Conservation (phyloP, 2,113 vertebrate species). For the Delphinapterus leucas region DNA sequence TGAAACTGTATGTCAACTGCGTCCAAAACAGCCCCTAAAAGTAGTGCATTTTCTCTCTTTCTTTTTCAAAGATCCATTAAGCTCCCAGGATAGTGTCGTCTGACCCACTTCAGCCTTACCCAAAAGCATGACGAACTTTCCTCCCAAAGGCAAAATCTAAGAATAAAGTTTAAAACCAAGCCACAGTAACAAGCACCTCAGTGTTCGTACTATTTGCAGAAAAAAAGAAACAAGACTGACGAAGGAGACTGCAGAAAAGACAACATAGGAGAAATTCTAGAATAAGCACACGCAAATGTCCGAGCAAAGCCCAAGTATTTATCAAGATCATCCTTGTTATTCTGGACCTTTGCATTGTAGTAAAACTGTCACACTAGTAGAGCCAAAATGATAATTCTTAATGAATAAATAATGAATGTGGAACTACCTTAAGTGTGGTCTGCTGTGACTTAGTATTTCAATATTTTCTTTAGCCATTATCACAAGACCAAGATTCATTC, state of each 20-base stretch:
- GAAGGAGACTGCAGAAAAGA: neutral
- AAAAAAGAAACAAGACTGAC: neutral
- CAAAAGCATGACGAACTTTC: neutral
- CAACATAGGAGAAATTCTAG: neutral
- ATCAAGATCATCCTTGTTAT: neutral
- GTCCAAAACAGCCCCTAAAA: neutral
- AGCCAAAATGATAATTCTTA: constrained; percentile 31
- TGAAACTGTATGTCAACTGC: neutral
- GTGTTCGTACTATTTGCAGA: neutral
- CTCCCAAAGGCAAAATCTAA: constrained; percentile 10
- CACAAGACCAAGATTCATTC: neutral
- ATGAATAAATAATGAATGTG: neutral
- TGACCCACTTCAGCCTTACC: neutral
- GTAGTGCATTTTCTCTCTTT: neutral
- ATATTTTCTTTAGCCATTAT: neutral
- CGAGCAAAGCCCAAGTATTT: neutral
- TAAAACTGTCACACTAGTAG: neutral
- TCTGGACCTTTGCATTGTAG: neutral
- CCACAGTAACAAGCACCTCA: neutral
- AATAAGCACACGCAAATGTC: neutral
- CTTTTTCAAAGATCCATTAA: constrained; percentile 3
- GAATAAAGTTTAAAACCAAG: neutral
- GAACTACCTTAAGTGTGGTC: neutral
- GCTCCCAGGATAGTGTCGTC: neutral
- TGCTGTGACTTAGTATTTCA: neutral